Evolutionary conservation across 2,113 vertebrate genomes (phyloP).

Genomic region (Smithornis capensis): DNA sequence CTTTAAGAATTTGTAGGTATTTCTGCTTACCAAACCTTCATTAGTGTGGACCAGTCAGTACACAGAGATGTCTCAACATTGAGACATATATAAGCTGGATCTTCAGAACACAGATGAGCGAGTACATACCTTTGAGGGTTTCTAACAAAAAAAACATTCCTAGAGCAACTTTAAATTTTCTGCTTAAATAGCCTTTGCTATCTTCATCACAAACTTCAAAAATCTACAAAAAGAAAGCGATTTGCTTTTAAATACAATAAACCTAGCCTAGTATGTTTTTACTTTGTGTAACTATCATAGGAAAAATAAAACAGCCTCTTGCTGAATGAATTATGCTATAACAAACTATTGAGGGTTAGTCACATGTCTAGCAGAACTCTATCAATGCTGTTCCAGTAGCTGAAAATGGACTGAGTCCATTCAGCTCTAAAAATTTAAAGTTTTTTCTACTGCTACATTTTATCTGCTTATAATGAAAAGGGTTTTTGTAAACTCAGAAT

Average conservation of each 20-base stretch:
- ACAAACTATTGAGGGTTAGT: not conserved
- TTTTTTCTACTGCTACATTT: not conserved
- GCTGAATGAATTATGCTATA: not conserved
- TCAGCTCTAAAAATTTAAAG: not conserved
- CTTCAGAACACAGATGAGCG: not conserved
- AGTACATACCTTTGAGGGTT: slow-evolving; percentile 72
- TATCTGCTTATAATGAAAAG: not conserved
- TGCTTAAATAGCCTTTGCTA: slow-evolving; percentile 71
- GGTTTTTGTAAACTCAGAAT: not conserved
- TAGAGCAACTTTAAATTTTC: slow-evolving; percentile 74
- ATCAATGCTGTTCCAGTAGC: not conserved
- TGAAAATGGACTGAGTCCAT: not conserved
- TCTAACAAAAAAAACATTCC: slow-evolving; percentile 78
- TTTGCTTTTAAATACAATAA: not conserved
- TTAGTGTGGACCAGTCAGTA: not conserved
- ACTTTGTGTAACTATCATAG: not conserved
- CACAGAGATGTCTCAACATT: not conserved
- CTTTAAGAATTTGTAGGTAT: not conserved
- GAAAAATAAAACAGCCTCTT: not conserved
- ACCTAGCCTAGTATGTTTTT: not conserved
- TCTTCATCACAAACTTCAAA: slow-evolving; percentile 69
- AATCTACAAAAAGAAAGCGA: slow-evolving; percentile 49
- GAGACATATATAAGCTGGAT: not conserved
- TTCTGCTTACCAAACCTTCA: not conserved
- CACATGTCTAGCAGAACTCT: not conserved